Conservation (phyloP, 2,888 invertebrate species). For the Cheilosia variabilis region DNA sequence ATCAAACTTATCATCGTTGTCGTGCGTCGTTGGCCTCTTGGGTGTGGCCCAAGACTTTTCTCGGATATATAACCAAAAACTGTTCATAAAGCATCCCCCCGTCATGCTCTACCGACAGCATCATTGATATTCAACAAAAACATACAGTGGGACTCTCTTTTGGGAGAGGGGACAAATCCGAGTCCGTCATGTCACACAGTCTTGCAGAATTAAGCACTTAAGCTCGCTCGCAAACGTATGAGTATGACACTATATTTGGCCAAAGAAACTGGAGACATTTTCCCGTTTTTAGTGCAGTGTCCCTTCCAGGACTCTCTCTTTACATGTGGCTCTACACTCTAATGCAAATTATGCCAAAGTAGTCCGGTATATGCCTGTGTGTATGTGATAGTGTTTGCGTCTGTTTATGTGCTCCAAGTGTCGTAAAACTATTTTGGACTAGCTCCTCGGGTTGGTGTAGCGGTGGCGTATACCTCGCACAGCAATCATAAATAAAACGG, state of each 20-base stretch:
- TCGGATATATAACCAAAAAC: conserved; percentile 15
- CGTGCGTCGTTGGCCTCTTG: conserved; percentile 22
- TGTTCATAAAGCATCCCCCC: conserved; percentile 49
- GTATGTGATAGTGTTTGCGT: conserved; percentile 10
- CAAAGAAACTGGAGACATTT: neutral
- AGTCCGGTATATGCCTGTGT: neutral
- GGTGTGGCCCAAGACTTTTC: conserved; percentile 4
- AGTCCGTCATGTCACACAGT: conserved; percentile 20
- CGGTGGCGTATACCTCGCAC: conserved; percentile 20
- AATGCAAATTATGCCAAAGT: conserved; percentile 62
- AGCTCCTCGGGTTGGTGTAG: conserved; percentile 3
- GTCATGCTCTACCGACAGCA: conserved; percentile 51
- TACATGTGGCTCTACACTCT: conserved; percentile 2
- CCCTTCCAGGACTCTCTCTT: conserved; percentile 30
- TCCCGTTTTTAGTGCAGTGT: conserved; percentile 25
- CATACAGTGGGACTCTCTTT: neutral
- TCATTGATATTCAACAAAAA: conserved; percentile 54
- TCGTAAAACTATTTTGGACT: conserved; percentile 57
- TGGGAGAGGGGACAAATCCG: neutral
- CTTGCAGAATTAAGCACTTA: conserved; percentile 62
- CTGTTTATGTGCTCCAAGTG: conserved; percentile 4
- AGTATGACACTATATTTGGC: conserved; percentile 9
- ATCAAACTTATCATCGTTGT: conserved; percentile 52
- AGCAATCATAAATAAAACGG: conserved; percentile 74
- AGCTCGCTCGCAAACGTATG: conserved; percentile 38